These are phyloP conservation scores for Hyperoplus immaculatus DNA, from an alignment of 2,797 vertebrate genomes.

Conservation along the genomic window DNA sequence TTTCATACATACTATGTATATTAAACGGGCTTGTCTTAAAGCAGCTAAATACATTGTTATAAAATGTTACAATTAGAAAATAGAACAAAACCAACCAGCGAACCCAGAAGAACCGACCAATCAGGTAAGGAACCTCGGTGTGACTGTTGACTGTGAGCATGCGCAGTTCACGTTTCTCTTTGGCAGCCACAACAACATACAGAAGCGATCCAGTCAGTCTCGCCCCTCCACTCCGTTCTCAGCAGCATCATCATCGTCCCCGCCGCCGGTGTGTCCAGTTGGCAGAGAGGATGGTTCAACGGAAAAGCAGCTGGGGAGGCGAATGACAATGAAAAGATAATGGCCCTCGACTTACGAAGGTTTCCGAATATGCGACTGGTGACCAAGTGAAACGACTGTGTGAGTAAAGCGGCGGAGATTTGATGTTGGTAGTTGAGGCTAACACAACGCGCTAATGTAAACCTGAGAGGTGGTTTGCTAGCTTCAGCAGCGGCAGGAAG, in stretches of 20 bases:
- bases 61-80: neutral
- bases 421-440: constrained; percentile 58
- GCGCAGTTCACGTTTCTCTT: constrained; percentile 58
- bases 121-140: constrained; percentile 22
- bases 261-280: constrained; percentile 62
- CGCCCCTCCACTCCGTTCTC: constrained; percentile 54
- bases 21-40: neutral
- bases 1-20: neutral
- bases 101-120: constrained; percentile 52
- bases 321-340: constrained; percentile 65
- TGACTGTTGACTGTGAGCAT: constrained; percentile 61
- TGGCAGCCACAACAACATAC: constrained; percentile 79
- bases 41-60: neutral
- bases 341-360: constrained; percentile 59
- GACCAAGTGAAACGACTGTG: constrained; percentile 70
- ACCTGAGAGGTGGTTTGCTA: constrained; percentile 54
- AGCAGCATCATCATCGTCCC: constrained; percentile 38
- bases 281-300: constrained; percentile 75
- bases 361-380: constrained; percentile 46
- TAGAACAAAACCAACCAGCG: constrained; percentile 31
- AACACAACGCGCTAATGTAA: constrained; percentile 63
- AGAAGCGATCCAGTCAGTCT: constrained; percentile 52
- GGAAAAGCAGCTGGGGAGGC: constrained; percentile 52
- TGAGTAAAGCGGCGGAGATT: constrained; percentile 65
- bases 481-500: constrained; percentile 38